These are phyloP conservation scores for Nannobrachium achirus DNA, from an alignment of 2,113 vertebrate genomes.

Conservation along the genomic window DNA sequence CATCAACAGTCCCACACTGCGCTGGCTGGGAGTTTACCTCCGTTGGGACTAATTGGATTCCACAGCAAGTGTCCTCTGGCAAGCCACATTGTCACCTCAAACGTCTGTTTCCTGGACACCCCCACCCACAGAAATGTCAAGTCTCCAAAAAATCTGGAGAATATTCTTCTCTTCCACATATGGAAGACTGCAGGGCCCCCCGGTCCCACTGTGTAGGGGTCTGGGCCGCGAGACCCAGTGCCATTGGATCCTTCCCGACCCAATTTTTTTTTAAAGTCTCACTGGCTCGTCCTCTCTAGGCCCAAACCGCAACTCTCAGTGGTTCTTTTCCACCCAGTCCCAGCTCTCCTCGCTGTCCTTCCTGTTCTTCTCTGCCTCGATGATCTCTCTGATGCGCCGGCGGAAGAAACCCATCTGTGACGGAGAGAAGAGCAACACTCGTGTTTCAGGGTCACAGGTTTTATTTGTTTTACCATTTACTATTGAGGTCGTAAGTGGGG, in stretches of 20 bases:
- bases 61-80: constrained; percentile 79
- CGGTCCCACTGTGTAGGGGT: constrained; percentile 78
- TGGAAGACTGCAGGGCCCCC: constrained; percentile 91
- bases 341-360: constrained; percentile 96
- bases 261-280: constrained; percentile 73
- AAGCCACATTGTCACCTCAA: constrained; percentile 81
- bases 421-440: constrained; percentile 18
- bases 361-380: constrained; percentile 95
- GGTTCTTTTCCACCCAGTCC: constrained; percentile 97
- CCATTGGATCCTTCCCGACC: constrained; percentile 77
- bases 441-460: not conserved
- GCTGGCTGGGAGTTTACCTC: constrained; percentile 61
- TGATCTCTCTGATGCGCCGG: constrained; percentile 95
- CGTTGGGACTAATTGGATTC: constrained; percentile 73
- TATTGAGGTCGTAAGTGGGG: no score
- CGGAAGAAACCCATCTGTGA: constrained; percentile 98
- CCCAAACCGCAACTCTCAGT: constrained; percentile 88
- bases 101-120: constrained; percentile 74
- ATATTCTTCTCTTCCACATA: constrained; percentile 99
- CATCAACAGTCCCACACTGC: constrained; percentile 76
- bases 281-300: constrained; percentile 85
- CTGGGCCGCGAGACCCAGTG: constrained; percentile 67
- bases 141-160: constrained; percentile 99
- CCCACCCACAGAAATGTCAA: constrained; percentile 82
- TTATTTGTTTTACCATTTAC: constrained; percentile 13